Evolutionary conservation across 2,113 vertebrate genomes (phyloP), one percentile per base, ranked within the genome.

Genomic region (Oceanodroma tethys): DNA sequence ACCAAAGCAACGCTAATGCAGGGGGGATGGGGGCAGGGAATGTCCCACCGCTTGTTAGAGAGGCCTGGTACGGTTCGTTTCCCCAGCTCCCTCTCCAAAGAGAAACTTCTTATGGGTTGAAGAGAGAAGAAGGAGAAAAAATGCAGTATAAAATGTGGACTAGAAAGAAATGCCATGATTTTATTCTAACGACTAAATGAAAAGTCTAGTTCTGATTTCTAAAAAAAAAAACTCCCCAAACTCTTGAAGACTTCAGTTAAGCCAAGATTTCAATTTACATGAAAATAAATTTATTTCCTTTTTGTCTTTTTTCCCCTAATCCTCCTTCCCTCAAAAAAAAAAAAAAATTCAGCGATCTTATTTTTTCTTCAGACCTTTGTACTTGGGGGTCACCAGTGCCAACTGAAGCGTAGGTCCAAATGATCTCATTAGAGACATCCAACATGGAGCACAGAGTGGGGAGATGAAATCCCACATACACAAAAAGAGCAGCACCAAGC

Each of bases 401-500:
- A 56, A 12, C 34, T 38, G 65, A 86, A 94, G 86, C 53, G 27
- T 45, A 80, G 71, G 21, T 67, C 65, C 27, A 92, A 89, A 91
- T 9, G 9, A 67, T 84, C 81, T 95, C 58, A 42, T 95, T 82
- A 97, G 53, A 94, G 60, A 56, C 17, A 50, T 58, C 68, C 58
- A 88, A 62, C n/a, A 0, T 62, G 27, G 70, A 95, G 34, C 45
- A 65, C 47, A 56, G 48, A 60, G 15, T 40, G 14, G 9, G 23
- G 63, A 94, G 48, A 80, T 36, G 43, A 91, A 94, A 91, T 65
- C 43, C 34, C 45, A 29, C 8, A 2, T 21, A 23, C 2, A 79
- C 5, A 17, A 40, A 88, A 68, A 79, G 13, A 89, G 53, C 56
- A 85, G 58, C 56, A 84, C 43, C 83, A 65, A 71, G 56, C 12